phyloP scores from a whole-genome alignment of 1,140 invertebrate genomes.

The Cherax quadricarinatus region DNA sequence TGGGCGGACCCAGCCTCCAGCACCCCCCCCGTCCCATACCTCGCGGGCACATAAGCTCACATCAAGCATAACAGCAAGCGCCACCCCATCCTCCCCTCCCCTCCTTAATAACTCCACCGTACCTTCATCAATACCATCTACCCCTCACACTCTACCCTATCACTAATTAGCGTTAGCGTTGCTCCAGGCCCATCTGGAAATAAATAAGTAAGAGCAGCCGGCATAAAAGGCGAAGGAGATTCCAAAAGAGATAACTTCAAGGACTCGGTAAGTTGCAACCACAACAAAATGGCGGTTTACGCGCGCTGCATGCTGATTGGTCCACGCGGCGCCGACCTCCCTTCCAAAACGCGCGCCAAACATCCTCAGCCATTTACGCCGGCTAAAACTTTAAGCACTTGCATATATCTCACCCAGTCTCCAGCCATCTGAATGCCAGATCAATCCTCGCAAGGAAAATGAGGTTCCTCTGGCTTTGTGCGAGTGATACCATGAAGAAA shows the following conservation, averaged over 20 bases:
- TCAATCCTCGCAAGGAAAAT: too few species aligned
- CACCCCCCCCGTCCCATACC: too few species aligned
- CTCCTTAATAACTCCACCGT: not conserved
- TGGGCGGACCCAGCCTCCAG: not conserved
- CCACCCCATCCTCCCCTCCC: not conserved
- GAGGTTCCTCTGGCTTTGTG: too few species aligned
- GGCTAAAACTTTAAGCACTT: not conserved
- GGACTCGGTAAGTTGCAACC: not conserved
- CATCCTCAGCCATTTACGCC: not conserved
- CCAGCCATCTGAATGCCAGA: not conserved
- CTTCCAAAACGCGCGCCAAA: not conserved
- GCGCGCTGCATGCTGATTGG: constrained; percentile 11
- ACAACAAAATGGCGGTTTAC: constrained; percentile 1
- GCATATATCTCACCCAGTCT: not conserved
- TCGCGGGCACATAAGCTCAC: not conserved
- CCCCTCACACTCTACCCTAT: not conserved
- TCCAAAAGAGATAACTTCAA: not conserved
- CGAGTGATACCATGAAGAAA: too few species aligned
- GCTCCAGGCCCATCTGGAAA: not conserved
- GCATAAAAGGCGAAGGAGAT: not conserved
- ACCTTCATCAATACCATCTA: not conserved
- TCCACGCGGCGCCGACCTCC: not conserved
- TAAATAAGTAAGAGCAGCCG: not conserved
- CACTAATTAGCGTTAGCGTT: not conserved
- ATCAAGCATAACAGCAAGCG: not conserved